Conservation (phyloP, 2,888 invertebrate species). For the Mythimna albipuncta region DNA sequence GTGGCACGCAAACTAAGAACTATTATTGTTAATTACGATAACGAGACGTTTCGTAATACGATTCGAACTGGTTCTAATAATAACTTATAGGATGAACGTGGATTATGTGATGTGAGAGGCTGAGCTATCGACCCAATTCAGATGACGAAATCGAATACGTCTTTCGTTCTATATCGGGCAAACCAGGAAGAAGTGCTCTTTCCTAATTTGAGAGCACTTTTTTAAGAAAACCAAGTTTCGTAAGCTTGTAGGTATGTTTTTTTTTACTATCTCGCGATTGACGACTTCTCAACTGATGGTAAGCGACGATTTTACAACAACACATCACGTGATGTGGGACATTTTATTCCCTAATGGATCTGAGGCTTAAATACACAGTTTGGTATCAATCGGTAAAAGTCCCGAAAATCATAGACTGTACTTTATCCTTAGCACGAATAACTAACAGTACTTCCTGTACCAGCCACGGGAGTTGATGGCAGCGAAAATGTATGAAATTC, state of each 20-base stretch:
- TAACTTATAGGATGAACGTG: slow-evolving; percentile 20
- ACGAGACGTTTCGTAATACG: slow-evolving; percentile 20
- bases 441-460: too few relatives aligned
- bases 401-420: too few relatives aligned
- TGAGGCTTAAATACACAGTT: too few relatives aligned
- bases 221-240: background rate
- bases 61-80: slow-evolving; percentile 12
- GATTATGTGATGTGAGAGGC: background rate
- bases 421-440: too few relatives aligned
- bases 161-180: slow-evolving; percentile 30
- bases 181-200: slow-evolving; percentile 18
- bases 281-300: too few relatives aligned
- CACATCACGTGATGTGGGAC: too few relatives aligned
- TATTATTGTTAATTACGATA: background rate
- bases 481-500: too few relatives aligned
- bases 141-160: slow-evolving; percentile 8
- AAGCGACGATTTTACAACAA: too few relatives aligned
- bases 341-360: too few relatives aligned
- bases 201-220: slow-evolving; percentile 4
- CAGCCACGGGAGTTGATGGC: too few relatives aligned
- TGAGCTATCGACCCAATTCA: slow-evolving; percentile 37
- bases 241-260: background rate
- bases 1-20: background rate
- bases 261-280: too few relatives aligned
- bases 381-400: too few relatives aligned